Conservation (phyloP, 2,797 vertebrate genomes). For the Diglossa cyanea region DNA sequence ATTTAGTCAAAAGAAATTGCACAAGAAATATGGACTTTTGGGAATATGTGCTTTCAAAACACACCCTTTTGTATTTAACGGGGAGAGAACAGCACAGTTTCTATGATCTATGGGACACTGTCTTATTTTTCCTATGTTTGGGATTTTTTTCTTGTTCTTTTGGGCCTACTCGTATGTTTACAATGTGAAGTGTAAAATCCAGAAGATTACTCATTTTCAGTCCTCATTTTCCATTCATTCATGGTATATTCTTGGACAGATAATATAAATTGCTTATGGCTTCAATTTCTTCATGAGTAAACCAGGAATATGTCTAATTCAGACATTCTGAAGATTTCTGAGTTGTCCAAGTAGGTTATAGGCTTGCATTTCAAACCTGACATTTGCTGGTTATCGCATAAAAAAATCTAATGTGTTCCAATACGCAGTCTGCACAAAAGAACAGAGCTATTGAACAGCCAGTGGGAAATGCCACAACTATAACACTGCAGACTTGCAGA, state of each 20-base stretch:
- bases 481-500: background rate
- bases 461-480: background rate
- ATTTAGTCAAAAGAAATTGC: background rate
- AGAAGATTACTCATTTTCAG: background rate
- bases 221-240: background rate
- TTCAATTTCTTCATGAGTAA: background rate
- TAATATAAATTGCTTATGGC: background rate
- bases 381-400: background rate
- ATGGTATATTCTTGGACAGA: background rate
- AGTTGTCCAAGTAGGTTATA: background rate
- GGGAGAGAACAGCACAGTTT: background rate
- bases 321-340: background rate
- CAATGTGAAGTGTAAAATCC: background rate
- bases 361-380: background rate
- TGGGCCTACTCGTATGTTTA: background rate
- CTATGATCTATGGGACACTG: background rate
- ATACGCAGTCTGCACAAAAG: background rate
- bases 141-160: background rate
- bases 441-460: background rate
- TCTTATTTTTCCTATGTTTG: background rate
- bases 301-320: background rate
- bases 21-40: background rate
- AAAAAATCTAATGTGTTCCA: background rate
- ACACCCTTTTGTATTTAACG: background rate
- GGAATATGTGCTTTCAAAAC: background rate